A percentile compares a stretch with the other conserved stretches of the same genome.
Conservation (phyloP, 2,888 invertebrate species). For the Sarcophaga subvicina region DNA sequence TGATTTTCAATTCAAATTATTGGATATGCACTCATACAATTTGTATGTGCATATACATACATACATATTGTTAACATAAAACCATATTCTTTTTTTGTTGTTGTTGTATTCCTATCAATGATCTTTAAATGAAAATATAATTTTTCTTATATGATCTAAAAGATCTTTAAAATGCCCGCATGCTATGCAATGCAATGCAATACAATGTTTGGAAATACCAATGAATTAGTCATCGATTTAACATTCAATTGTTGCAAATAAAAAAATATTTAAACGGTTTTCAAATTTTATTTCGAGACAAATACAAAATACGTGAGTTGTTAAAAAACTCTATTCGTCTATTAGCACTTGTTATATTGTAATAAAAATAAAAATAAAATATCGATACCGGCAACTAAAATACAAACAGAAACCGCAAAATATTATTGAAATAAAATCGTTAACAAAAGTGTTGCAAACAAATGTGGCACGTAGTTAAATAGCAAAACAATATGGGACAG, state of each 20-base stretch:
- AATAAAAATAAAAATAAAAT: conserved; percentile 17
- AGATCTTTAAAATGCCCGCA: conserved; percentile 43
- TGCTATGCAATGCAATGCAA: conserved; percentile 3
- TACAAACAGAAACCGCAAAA: conserved; percentile 32
- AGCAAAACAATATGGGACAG: not conserved
- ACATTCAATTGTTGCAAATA: conserved; percentile 53
- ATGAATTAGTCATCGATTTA: conserved; percentile 64
- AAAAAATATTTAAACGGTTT: conserved; percentile 32
- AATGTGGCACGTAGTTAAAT: conserved; percentile 43
- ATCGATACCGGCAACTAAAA: conserved; percentile 22
- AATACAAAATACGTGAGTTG: conserved; percentile 59
- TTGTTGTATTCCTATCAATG: conserved; percentile 2
- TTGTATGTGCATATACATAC: too few species aligned
- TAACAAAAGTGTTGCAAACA: conserved; percentile 4
- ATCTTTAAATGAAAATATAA: conserved; percentile 31
- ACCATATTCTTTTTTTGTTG: conserved; percentile 4
- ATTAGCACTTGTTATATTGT: conserved; percentile 62
- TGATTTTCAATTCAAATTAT: too few species aligned
- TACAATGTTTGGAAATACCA: conserved; percentile 32
- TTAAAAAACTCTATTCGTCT: conserved; percentile 23
- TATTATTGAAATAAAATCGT: conserved; percentile 9
- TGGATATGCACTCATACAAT: too few species aligned
- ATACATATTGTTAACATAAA: too few species aligned
- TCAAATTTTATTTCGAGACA: conserved; percentile 7
- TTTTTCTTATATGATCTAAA: conserved; percentile 37